Evolutionary conservation across 2,113 vertebrate genomes (phyloP).

Genomic region (Colius striatus): DNA sequence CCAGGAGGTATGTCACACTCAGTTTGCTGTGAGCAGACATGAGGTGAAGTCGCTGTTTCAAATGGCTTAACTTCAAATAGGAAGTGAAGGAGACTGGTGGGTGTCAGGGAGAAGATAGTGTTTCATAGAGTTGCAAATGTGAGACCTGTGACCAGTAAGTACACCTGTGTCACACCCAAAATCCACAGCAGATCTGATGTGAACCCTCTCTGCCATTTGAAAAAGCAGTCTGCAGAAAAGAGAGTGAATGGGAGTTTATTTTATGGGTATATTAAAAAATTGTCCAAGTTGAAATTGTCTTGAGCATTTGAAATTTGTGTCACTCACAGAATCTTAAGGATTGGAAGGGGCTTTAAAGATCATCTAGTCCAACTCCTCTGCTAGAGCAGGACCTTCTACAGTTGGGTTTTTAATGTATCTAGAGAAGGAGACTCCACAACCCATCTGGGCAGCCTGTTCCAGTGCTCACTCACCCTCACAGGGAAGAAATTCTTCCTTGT

Average conservation of each 20-base stretch:
- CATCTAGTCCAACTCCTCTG: too few species aligned
- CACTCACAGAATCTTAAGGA: not conserved
- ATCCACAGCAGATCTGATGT: rapidly evolving
- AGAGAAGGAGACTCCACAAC: too few species aligned
- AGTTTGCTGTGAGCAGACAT: not conserved
- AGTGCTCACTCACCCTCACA: too few species aligned
- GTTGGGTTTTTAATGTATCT: too few species aligned
- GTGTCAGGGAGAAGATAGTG: not conserved
- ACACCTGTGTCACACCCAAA: not conserved
- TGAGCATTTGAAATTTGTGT: not conserved
- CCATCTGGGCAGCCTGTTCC: too few species aligned
- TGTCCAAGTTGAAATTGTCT: rapidly evolving
- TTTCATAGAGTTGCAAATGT: not conserved
- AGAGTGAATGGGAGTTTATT: not conserved
- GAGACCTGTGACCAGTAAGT: rapidly evolving
- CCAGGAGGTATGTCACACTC: not conserved
- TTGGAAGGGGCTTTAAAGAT: too few species aligned
- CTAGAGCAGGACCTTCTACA: too few species aligned
- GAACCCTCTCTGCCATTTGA: not conserved
- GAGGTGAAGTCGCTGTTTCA: not conserved
- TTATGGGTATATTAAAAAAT: not conserved
- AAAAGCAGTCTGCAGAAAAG: not conserved
- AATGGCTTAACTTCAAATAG: not conserved
- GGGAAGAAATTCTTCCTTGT: too few species aligned
- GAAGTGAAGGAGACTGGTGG: not conserved